Evolutionary conservation across 2,888 invertebrate genomes (phyloP), one percentile per base, ranked within the genome.

Genomic region (Eucera pruinosa): DNA sequence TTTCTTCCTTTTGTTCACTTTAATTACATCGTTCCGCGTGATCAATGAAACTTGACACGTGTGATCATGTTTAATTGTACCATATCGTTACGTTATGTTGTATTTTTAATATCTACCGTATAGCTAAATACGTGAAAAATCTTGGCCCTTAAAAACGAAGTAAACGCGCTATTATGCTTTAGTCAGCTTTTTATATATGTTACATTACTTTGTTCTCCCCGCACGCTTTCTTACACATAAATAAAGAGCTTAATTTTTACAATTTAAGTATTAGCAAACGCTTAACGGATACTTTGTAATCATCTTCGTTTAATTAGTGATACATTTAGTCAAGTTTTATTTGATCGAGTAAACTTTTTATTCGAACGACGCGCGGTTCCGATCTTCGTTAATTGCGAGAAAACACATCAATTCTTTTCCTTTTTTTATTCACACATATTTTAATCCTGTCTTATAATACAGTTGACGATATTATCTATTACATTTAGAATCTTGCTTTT

Each of bases 81-180:
- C 54, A 45, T 57, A 50, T 27, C n/a, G 13, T 68, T 57, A 57
- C 58, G 55, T 61, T 33, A n/a, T 33, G 33, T 33, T 33, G 6
- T 36, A 2, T 2, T 36, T 75, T 70, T 70, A 48, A 60, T n/a
- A 60, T 65, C 76, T 76, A 71, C 54, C 52, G n/a, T n/a, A n/a
- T 61, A 52, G 50, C 39, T 76, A 71, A 76, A 68, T 58, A 57
- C 61, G 30, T 70, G 41, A 64, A 78, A 78, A 78, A 78, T 78
- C 78, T 78, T 78, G 78, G 72, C 78, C 78, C 78, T 67, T 78
- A 62, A 45, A n/a, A 58, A 64, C 18, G 36, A 72, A 72, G 57
- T 78, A 64, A 58, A 75, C 47, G 48, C 55, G 55, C 43, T 65
- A 57, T 65, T 67, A 78, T 67, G 60, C 64, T n/a, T n/a, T n/a